These are phyloP conservation scores for Tachyglossus aculeatus DNA, from an alignment of 2,797 vertebrate species.

Conservation along the genomic window DNA sequence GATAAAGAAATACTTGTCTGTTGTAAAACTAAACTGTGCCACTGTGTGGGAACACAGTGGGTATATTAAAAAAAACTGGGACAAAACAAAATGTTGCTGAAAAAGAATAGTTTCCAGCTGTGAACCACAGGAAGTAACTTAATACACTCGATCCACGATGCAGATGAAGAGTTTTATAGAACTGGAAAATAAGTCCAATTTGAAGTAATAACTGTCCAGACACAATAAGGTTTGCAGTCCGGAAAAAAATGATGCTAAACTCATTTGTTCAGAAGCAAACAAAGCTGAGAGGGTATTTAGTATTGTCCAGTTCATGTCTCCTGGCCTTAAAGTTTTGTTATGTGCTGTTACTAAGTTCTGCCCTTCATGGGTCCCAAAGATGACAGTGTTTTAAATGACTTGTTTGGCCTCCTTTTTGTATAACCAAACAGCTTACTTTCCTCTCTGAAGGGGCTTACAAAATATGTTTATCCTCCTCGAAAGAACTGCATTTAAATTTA, in stretches of 20 bases:
- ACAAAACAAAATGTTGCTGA: conserved; percentile 74
- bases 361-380: conserved; percentile 21
- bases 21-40: conserved; percentile 51
- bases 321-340: conserved; percentile 6
- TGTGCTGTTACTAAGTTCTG: neutral
- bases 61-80: conserved; percentile 68
- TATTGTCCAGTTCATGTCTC: conserved; percentile 5
- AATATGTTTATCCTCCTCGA: neutral
- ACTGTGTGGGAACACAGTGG: conserved; percentile 67
- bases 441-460: conserved; percentile 16
- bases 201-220: conserved; percentile 68
- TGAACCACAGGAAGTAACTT: conserved; percentile 72
- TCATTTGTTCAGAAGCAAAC: conserved; percentile 39
- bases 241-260: conserved; percentile 34
- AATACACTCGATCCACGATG: conserved; percentile 77
- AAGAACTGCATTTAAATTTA: neutral
- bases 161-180: conserved; percentile 78
- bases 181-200: conserved; percentile 68
- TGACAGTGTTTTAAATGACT: conserved; percentile 13
- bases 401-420: conserved; percentile 13
- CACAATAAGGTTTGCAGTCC: conserved; percentile 49
- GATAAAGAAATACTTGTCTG: conserved; percentile 58
- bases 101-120: conserved; percentile 86
- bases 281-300: conserved; percentile 20
- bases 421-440: neutral